These are phyloP conservation scores for Caenorhabditis afra DNA, from an alignment of 2,888 invertebrate species.

Conservation along the genomic window DNA sequence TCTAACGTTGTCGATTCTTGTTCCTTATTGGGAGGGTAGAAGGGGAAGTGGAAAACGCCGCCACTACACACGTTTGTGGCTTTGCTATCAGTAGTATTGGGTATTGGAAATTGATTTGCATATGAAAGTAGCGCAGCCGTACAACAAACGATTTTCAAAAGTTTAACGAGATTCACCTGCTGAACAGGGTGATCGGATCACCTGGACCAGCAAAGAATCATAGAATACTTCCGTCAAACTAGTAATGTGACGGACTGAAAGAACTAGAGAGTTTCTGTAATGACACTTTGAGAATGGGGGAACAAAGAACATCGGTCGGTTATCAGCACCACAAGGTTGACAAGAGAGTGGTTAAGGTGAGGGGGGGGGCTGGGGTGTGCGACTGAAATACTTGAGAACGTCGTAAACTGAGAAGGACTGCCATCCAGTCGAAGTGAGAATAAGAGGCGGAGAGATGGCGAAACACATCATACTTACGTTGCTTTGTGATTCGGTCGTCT, in stretches of 20 bases:
- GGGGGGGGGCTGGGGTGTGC: background rate
- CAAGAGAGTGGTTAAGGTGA: background rate
- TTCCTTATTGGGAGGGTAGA: background rate
- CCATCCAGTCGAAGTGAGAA: slow-evolving; percentile 32
- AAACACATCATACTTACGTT: slow-evolving; percentile 30
- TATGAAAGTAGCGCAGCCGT: slow-evolving; percentile 1
- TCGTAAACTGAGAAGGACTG: slow-evolving; percentile 29
- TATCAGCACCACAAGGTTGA: too few relatives aligned
- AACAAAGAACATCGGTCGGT: slow-evolving; percentile 31
- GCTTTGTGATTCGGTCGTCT: slow-evolving; percentile 24
- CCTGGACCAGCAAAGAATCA: background rate
- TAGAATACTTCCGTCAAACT: background rate
- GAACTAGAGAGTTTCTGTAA: background rate
- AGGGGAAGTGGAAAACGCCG: background rate
- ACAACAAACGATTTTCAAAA: slow-evolving; percentile 25
- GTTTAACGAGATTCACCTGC: background rate
- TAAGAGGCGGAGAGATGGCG: slow-evolving; percentile 43
- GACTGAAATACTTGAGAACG: slow-evolving; percentile 30
- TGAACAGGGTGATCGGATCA: background rate
- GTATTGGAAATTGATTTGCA: slow-evolving; percentile 15
- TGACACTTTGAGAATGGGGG: too few relatives aligned
- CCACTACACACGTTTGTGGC: background rate
- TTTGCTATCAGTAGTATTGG: background rate
- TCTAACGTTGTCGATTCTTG: slow-evolving; percentile 21
- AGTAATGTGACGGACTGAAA: background rate